Evolutionary conservation across 2,113 vertebrate genomes (phyloP).

Genomic region (Neoarius graeffei): DNA sequence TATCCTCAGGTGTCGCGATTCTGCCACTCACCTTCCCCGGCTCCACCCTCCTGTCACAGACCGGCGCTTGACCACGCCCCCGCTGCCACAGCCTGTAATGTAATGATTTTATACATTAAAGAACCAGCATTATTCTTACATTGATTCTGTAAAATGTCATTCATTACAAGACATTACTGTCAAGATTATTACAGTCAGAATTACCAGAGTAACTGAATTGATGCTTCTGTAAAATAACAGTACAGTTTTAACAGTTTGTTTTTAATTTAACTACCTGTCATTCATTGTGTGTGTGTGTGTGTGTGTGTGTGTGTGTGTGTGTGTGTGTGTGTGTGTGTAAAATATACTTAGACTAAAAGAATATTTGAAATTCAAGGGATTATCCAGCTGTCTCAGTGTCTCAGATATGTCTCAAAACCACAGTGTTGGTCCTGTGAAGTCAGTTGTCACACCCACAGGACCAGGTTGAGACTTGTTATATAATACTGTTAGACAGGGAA

Average conservation of each 20-base stretch:
- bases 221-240: background rate
- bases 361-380: background rate
- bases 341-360: no score
- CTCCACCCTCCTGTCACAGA: no score
- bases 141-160: background rate
- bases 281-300: background rate
- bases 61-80: no score
- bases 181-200: background rate
- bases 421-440: background rate
- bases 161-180: background rate
- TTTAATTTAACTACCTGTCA: no score
- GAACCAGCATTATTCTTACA: background rate
- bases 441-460: conserved; percentile 30
- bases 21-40: no score
- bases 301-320: background rate
- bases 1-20: no score
- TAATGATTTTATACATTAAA: background rate
- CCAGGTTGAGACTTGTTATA: conserved; percentile 50
- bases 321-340: background rate
- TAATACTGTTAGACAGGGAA: background rate
- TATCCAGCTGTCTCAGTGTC: background rate
- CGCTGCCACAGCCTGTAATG: no score
- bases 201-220: background rate
- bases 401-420: conserved; percentile 30
- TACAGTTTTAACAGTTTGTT: no score